Conservation (phyloP, 2,888 invertebrate genomes). For the Tetranychus piercei region DNA sequence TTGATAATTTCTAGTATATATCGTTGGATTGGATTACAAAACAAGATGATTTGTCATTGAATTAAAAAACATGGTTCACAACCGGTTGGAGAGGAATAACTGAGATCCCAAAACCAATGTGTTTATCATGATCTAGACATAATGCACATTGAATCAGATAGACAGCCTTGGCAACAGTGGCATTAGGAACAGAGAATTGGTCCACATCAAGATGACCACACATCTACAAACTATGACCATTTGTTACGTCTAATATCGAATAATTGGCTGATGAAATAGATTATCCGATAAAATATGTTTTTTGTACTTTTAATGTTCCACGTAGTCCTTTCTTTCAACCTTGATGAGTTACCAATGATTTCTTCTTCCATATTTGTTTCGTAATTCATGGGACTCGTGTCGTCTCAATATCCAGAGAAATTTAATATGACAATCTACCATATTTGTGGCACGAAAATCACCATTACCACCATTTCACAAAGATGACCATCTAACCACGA, state of each 20-base stretch:
- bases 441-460: slow-evolving; percentile 55
- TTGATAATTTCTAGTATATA: slow-evolving; percentile 44
- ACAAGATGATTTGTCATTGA: slow-evolving; percentile 52
- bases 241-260: slow-evolving; percentile 42
- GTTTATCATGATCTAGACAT: slow-evolving; percentile 43
- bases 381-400: slow-evolving; percentile 46
- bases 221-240: slow-evolving; percentile 36
- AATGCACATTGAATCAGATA: slow-evolving; percentile 51
- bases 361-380: slow-evolving; percentile 45
- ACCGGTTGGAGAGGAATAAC: slow-evolving; percentile 37
- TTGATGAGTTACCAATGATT: slow-evolving; percentile 53
- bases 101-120: slow-evolving; percentile 67
- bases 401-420: slow-evolving; percentile 62
- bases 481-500: too few relatives aligned
- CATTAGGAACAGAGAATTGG: slow-evolving; percentile 3
- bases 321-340: slow-evolving; percentile 43
- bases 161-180: slow-evolving; percentile 44
- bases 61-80: slow-evolving; percentile 53
- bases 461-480: slow-evolving; percentile 14
- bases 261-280: slow-evolving; percentile 42
- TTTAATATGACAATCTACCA: slow-evolving; percentile 47
- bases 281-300: slow-evolving; percentile 33
- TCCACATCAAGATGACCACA: slow-evolving; percentile 34
- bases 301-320: slow-evolving; percentile 48
- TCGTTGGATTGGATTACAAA: slow-evolving; percentile 47